Evolutionary conservation across 1,140 invertebrate genomes (phyloP), one percentile per base, ranked within the genome.

Genomic region (Berghia stephanieae): DNA sequence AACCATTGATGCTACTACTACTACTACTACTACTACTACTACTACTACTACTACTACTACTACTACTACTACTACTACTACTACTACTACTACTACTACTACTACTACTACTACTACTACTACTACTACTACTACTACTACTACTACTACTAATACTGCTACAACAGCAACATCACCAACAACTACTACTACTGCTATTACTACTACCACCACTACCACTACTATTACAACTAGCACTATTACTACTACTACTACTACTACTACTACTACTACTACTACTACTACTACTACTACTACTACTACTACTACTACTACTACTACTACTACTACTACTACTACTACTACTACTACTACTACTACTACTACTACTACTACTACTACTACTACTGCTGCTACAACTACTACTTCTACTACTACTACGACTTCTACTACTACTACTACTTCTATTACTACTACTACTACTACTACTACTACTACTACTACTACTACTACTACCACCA

Each of bases 201-300:
- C 46, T 52, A 52, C 46, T 52, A 52, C 46, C n/a, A 52, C 46
- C n/a, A 52, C 46, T 52, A 52, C 46, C n/a, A 52, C 46, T 52
- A 52, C 46, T 52, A 52, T 24, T 52, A 24, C 46, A 16, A 52
- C 46, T 52, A 52, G 13, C n/a, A 52, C 46, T 52, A 52, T 24
- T 52, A 52, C 46, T 52, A 52, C 46, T 52, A 52, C 46, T 52
- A 52, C 46, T 52, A 52, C 46, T 52, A 52, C 46, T 52, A 52
- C n/a, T 52, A 52, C 46, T 52, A 52, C n/a, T 52, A 52, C 46
- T 52, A 52, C 46, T 52, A 52, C 46, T 52, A 52, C n/a, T 52
- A 52, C 46, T 52, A 52, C 46, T 52, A 52, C 46, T 52, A 52
- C n/a, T 52, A 52, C 46, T 52, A 52, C 46, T 52, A 52, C 46